Base-by-base conservation (phyloP, 2,113 vertebrate species). In the Aphyosemion australe region DNA sequence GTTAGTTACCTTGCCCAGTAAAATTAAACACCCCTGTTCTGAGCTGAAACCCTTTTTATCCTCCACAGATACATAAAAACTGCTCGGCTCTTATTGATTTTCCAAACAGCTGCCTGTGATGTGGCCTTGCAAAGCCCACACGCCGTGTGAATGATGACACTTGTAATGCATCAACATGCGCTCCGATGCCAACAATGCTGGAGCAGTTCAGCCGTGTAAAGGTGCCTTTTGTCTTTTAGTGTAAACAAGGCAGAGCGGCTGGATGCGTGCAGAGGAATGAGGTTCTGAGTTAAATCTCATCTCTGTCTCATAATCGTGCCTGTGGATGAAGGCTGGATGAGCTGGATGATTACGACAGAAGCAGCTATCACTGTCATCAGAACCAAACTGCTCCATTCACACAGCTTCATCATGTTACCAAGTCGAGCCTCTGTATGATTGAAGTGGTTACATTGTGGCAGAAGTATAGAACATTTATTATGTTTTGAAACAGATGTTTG, bases 41-140 rank as follows among this genome's bases (percentile, higher is more conserved):
- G 12, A 16, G 39, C 11, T 41, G 39, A 18, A 41, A 68, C 58
- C 39, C n/a, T 72, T 68, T 57, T 10, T 13, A 2, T 2, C 60
- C 73, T 76, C 57, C 61, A 62, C 43, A 60, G 57, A 61, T 46
- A 57, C 46, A 37, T 51, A 65, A 19, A 69, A 74, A 70, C 64
- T 34, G 57, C 70, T 60, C 14, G 56, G 61, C 60, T 69, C 2
- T 19, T 65, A 83, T 87, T 76, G 85, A 87, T 85, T 85, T 80
- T 66, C 66, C 80, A 69, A 83, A 85, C 45, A 65, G 68, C 69
- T 74, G 69, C 70, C 65, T 56, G 57, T 7, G 61, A 61, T 52
- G 69, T 71, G 75, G 84, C 82, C 80, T 79, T 76, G 76, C 73
- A 80, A 80, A 83, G 70, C 79, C 79, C 72, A 62, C 71, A 67